These are phyloP conservation scores for Scaptodrosophila lebanonensis DNA, from an alignment of 1,140 invertebrate genomes.

Conservation along the genomic window DNA sequence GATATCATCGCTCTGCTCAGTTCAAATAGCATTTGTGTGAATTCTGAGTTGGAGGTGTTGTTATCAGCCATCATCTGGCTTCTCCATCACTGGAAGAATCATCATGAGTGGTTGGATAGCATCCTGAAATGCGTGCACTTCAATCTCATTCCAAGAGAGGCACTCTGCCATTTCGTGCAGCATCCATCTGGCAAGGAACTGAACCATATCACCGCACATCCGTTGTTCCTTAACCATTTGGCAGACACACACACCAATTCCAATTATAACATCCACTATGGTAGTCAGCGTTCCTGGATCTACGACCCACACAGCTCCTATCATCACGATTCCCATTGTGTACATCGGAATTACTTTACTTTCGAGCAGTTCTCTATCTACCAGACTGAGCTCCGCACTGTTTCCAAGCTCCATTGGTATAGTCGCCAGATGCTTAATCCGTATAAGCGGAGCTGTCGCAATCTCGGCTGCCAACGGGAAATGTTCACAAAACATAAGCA, in stretches of 20 bases:
- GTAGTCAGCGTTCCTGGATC: constrained; percentile 24
- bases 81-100: constrained; percentile 5
- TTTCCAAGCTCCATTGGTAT: constrained; percentile 17
- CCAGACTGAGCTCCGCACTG: background rate
- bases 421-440: constrained; percentile 21
- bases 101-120: background rate
- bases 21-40: constrained; percentile 20
- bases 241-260: background rate
- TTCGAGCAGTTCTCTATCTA: constrained; percentile 4
- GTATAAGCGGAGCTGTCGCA: constrained; percentile 12
- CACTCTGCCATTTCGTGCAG: constrained; percentile 8
- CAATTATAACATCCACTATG: constrained; percentile 4
- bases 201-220: background rate
- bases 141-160: constrained; percentile 11
- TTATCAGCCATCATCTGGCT: constrained; percentile 17
- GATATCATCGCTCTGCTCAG: constrained; percentile 10
- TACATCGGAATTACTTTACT: constrained; percentile 10
- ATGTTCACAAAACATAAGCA: too few species aligned
- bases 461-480: constrained; percentile 2
- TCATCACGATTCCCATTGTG: constrained; percentile 26
- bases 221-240: constrained; percentile 12
- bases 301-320: constrained; percentile 13
- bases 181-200: background rate
- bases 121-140: constrained; percentile 13
- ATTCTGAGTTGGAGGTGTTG: constrained; percentile 28